Evolutionary conservation across 2,113 vertebrate genomes (phyloP).

Genomic region (Trematocara macrostoma): DNA sequence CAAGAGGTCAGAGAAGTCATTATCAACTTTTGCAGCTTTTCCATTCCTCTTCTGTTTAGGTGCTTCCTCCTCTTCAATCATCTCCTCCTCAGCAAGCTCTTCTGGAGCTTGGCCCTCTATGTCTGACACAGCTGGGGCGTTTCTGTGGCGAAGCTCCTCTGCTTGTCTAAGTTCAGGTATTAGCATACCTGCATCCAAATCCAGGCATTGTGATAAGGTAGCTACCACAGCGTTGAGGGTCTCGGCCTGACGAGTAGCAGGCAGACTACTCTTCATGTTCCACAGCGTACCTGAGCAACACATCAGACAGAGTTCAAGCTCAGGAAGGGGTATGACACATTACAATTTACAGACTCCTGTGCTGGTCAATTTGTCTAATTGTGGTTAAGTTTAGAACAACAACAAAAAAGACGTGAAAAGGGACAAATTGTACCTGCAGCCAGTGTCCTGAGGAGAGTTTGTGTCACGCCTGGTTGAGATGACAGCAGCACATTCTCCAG

Average conservation of each 20-base stretch:
- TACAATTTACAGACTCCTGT: not conserved
- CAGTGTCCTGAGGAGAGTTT: constrained; percentile 81
- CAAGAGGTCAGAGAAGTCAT: constrained; percentile 83
- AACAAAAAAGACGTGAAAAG: not conserved
- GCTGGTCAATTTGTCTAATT: not conserved
- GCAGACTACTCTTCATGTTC: constrained; percentile 86
- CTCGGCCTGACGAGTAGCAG: constrained; percentile 80
- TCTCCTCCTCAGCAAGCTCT: constrained; percentile 35
- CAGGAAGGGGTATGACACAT: not conserved
- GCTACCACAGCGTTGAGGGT: constrained; percentile 81
- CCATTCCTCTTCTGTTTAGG: constrained; percentile 61
- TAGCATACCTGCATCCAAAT: constrained; percentile 71
- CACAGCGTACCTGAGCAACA: constrained; percentile 73
- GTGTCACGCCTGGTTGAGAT: constrained; percentile 75
- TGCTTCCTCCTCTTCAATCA: constrained; percentile 68
- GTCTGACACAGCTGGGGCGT: not conserved
- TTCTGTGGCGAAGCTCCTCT: constrained; percentile 47
- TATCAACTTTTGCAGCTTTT: constrained; percentile 55
- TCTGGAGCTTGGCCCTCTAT: constrained; percentile 5
- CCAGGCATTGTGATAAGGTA: constrained; percentile 80
- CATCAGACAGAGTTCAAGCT: not conserved
- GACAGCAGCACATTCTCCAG: constrained; percentile 80
- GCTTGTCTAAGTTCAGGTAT: constrained; percentile 77
- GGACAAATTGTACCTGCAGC: constrained; percentile 77
- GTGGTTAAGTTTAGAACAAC: not conserved